These are phyloP conservation scores for Hydrotaea cyrtoneurina DNA, from an alignment of 2,888 invertebrate species.

Conservation along the genomic window DNA sequence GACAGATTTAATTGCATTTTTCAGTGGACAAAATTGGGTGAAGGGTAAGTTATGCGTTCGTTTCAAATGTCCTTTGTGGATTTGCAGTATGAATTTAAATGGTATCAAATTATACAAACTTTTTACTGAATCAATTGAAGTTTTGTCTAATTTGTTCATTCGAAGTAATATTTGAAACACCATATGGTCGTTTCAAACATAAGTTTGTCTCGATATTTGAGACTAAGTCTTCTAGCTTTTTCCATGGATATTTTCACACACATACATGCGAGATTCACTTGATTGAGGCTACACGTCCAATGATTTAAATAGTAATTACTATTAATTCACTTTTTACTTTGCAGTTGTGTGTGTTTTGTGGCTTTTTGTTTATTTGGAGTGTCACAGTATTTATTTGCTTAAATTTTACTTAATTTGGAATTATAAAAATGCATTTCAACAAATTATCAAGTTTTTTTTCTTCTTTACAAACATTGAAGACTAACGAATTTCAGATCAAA, in stretches of 20 bases:
- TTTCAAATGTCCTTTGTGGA: too few relatives aligned
- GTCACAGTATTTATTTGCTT: constrained; percentile 35
- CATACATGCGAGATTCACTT: too few relatives aligned
- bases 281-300: too few relatives aligned
- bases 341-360: background rate
- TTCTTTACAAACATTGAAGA: constrained; percentile 26
- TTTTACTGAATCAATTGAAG: background rate
- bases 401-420: constrained; percentile 27
- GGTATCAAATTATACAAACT: background rate
- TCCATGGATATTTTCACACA: background rate
- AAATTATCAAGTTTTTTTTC: constrained; percentile 1
- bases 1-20: constrained; percentile 13
- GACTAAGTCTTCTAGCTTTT: too few relatives aligned
- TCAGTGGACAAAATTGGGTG: background rate
- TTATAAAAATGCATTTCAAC: constrained; percentile 38
- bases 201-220: too few relatives aligned
- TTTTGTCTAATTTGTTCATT: background rate
- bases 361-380: constrained; percentile 14
- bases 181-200: too few relatives aligned
- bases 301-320: too few relatives aligned
- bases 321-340: constrained; percentile 14
- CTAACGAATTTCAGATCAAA: constrained; percentile 32
- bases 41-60: too few relatives aligned
- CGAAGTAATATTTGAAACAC: too few relatives aligned
- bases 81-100: background rate